Percentiles rank a stretch among this genome's conserved stretches.
Evolutionary conservation across 2,888 invertebrate species (phyloP).

Genomic region (Osedax fenrisi): DNA sequence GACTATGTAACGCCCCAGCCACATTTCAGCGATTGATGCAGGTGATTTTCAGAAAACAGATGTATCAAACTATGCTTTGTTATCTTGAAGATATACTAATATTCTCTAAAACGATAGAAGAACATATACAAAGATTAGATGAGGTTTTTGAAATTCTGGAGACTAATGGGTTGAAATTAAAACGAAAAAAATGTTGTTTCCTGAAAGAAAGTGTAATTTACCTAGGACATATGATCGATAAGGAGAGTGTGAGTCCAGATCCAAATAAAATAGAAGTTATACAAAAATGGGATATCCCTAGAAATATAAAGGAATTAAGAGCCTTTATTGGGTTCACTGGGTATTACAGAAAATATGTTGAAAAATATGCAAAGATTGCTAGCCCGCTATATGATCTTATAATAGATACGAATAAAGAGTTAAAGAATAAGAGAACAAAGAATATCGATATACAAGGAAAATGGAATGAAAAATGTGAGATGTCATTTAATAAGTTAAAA

Average conservation of each 20-base stretch:
- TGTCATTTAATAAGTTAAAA: background rate
- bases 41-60: conserved; percentile 31
- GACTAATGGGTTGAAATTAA: conserved; percentile 29
- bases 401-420: background rate
- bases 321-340: background rate
- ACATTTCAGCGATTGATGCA: conserved; percentile 37
- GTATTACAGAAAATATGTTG: too few relatives aligned
- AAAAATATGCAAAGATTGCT: too few relatives aligned
- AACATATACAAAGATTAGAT: conserved; percentile 28
- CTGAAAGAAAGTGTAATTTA: conserved; percentile 30
- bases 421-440: background rate
- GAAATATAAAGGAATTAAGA: background rate
- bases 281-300: background rate
- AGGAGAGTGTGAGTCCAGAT: conserved; percentile 25
- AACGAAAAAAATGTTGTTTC: conserved; percentile 32
- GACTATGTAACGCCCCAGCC: conserved; percentile 33
- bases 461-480: background rate
- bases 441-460: background rate
- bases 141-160: conserved; percentile 30
- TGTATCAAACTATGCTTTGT: conserved; percentile 29
- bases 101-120: conserved; percentile 24
- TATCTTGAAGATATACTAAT: conserved; percentile 37
- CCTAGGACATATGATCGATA: conserved; percentile 30
- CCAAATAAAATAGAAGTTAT: background rate
- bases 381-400: background rate